A percentile compares a stretch with the other conserved stretches of the same genome.
Evolutionary conservation across 1,140 invertebrate species (phyloP).

Genomic region (Pseudomyrmex cubaensis): DNA sequence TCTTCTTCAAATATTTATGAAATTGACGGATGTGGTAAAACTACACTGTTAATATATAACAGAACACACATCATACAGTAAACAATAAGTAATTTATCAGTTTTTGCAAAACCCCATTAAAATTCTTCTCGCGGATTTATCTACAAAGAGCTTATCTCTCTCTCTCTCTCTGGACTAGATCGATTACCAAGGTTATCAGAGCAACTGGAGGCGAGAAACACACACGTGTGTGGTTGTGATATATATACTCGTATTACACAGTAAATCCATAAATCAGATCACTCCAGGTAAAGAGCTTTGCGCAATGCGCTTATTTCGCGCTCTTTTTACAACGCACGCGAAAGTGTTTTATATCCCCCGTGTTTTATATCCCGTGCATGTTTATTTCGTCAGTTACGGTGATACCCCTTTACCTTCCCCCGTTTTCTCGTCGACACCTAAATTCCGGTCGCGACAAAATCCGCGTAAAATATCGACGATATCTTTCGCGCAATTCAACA

Average conservation of each 20-base stretch:
- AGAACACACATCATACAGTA: neutral
- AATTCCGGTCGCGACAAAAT: constrained; percentile 19
- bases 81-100: too few relatives aligned
- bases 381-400: constrained; percentile 35
- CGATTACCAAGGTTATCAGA: constrained; percentile 14
- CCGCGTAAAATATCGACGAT: neutral
- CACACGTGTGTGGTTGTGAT: neutral
- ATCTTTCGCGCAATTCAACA: neutral
- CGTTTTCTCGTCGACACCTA: constrained; percentile 4
- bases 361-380: constrained; percentile 9
- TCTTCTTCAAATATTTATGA: too few relatives aligned
- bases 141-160: neutral
- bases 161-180: neutral
- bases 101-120: too few relatives aligned
- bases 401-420: neutral
- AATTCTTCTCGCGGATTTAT: too few relatives aligned
- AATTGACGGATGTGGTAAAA: too few relatives aligned
- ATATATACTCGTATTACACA: neutral
- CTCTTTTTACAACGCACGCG: neutral
- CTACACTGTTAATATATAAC: neutral
- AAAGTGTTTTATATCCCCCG: constrained; percentile 25
- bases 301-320: constrained; percentile 31
- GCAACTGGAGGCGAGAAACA: neutral
- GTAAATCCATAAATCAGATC: constrained; percentile 30
- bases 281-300: constrained; percentile 24